These are phyloP conservation scores for Platyrinchus mystaceus DNA, from an alignment of 2,797 vertebrate species.

Conservation along the genomic window DNA sequence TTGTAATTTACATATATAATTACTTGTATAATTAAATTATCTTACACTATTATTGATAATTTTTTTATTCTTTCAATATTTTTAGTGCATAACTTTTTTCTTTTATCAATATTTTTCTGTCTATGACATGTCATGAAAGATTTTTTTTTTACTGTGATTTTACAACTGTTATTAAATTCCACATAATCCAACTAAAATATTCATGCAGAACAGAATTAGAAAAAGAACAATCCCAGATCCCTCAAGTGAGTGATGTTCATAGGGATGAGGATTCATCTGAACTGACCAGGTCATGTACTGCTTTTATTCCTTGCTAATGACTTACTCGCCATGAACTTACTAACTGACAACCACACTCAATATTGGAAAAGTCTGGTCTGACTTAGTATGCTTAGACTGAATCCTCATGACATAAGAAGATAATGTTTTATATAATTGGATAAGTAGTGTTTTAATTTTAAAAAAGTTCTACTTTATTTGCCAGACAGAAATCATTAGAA, in stretches of 20 bases:
- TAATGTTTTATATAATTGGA: conserved; percentile 23
- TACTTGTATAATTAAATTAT: background rate
- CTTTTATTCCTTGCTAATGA: background rate
- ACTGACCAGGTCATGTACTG: background rate
- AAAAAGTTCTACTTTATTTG: conserved; percentile 22
- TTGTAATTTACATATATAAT: background rate
- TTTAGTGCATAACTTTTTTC: background rate
- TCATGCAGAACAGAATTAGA: background rate
- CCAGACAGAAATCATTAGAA: background rate
- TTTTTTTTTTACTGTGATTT: background rate
- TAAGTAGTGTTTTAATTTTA: background rate
- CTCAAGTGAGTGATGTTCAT: background rate
- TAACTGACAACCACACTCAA: background rate
- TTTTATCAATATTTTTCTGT: background rate
- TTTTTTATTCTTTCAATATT: background rate
- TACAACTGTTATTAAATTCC: background rate
- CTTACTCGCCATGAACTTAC: background rate
- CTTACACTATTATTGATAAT: background rate
- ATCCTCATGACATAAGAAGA: background rate
- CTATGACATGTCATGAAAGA: background rate
- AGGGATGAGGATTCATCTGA: background rate
- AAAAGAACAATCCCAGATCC: background rate
- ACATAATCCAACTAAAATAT: background rate
- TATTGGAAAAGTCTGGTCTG: background rate
- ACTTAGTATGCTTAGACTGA: background rate